Conservation (phyloP, 2,113 vertebrate genomes). For the Upupa epops region DNA sequence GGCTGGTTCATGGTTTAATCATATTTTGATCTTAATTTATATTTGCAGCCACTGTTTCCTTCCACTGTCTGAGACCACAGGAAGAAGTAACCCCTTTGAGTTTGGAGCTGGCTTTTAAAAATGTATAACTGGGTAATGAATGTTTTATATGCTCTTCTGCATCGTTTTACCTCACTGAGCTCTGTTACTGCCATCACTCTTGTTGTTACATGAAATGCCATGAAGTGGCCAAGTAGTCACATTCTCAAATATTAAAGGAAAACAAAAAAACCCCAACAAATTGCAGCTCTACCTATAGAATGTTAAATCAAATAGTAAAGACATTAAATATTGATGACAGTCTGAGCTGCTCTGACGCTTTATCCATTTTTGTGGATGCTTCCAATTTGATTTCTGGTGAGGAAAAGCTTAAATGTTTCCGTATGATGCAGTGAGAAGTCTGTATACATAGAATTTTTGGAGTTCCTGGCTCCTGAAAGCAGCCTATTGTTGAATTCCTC, state of each 20-base stretch:
- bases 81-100: conserved; percentile 75
- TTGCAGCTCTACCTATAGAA: conserved; percentile 51
- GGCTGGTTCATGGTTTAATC: conserved; percentile 60
- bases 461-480: not conserved
- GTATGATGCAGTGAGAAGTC: not conserved
- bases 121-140: conserved; percentile 81
- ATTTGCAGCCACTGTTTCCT: conserved; percentile 72
- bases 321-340: conserved; percentile 60
- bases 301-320: conserved; percentile 50
- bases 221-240: conserved; percentile 20
- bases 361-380: conserved; percentile 8
- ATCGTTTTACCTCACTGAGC: conserved; percentile 73
- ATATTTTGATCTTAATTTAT: conserved; percentile 72
- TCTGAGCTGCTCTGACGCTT: conserved; percentile 7
- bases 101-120: conserved; percentile 80
- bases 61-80: conserved; percentile 70
- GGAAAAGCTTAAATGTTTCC: not conserved
- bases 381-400: not conserved
- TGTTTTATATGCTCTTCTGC: conserved; percentile 74
- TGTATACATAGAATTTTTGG: not conserved
- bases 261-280: conserved; percentile 45
- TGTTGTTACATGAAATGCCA: conserved; percentile 63
- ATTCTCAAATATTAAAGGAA: conserved; percentile 45
- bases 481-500: not conserved
- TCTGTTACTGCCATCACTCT: conserved; percentile 53